Evolutionary conservation across 2,113 vertebrate genomes (phyloP).

Genomic region (Alces alces): DNA sequence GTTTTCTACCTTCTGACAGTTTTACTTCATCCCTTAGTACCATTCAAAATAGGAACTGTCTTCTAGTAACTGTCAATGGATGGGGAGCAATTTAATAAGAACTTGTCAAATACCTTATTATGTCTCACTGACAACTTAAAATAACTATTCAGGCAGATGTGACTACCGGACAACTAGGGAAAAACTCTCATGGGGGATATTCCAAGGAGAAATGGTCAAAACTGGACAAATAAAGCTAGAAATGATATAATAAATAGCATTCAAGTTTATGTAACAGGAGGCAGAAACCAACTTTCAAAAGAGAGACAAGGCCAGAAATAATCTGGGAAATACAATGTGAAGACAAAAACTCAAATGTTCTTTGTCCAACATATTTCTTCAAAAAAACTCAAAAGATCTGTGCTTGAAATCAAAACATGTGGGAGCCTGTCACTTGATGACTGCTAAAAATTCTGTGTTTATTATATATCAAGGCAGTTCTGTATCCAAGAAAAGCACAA

Average conservation of each 20-base stretch:
- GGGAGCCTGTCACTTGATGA: neutral
- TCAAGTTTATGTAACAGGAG: neutral
- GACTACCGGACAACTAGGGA: neutral
- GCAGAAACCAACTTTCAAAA: conserved; percentile 21
- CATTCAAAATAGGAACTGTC: neutral
- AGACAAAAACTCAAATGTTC: conserved; percentile 46
- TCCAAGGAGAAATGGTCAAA: conserved; percentile 10
- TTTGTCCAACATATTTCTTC: conserved; percentile 33
- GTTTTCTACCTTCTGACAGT: neutral
- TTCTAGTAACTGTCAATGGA: neutral
- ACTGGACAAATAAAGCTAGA: conserved; percentile 24
- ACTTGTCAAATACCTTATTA: neutral
- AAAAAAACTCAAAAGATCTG: conserved; percentile 37
- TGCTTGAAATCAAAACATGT: conserved; percentile 43
- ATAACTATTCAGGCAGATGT: neutral
- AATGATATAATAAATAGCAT: conserved; percentile 15
- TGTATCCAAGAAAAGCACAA: conserved; percentile 58
- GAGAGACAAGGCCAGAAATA: conserved; percentile 9
- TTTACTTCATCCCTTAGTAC: conserved; percentile 2
- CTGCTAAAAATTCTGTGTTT: conserved; percentile 44
- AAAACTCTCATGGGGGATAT: neutral
- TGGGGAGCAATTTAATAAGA: neutral
- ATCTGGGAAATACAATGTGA: conserved; percentile 7
- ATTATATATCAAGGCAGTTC: conserved; percentile 25
- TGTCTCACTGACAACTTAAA: neutral